Percentiles rank a stretch among this genome's conserved stretches.
Evolutionary conservation across 2,113 vertebrate genomes (phyloP).

Genomic region (Boulengeromyrus knoepffleri): DNA sequence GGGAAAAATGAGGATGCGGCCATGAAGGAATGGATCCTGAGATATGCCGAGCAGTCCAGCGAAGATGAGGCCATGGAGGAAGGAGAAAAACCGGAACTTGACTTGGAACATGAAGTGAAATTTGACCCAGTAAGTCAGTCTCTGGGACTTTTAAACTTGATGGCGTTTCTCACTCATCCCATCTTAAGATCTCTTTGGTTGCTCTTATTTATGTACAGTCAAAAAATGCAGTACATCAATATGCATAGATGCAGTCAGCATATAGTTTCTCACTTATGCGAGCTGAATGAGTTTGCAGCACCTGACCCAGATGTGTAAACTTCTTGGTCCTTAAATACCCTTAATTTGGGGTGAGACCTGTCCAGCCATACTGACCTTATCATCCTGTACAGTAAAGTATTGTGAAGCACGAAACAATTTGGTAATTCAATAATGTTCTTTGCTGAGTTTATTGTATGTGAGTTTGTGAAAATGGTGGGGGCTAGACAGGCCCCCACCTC

Average conservation of each 20-base stretch:
- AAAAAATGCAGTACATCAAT: too few relatives aligned
- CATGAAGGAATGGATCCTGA: slow-evolving; percentile 92
- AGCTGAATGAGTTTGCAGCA: neutral
- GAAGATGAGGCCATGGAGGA: slow-evolving; percentile 63
- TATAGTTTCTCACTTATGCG: neutral
- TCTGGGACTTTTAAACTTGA: neutral
- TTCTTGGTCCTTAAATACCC: neutral
- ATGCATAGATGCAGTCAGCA: neutral
- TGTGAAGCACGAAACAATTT: neutral
- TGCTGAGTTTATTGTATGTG: neutral
- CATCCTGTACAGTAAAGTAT: neutral
- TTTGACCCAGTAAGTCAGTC: slow-evolving; percentile 84
- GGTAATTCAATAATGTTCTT: neutral
- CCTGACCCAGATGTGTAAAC: neutral
- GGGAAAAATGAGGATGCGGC: slow-evolving; percentile 60
- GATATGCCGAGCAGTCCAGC: slow-evolving; percentile 76
- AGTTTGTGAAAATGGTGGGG: too few relatives aligned
- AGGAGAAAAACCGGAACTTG: slow-evolving; percentile 34
- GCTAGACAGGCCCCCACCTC: too few relatives aligned
- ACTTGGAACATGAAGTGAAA: slow-evolving; percentile 65
- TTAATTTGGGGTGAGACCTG: neutral
- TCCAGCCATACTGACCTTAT: neutral
- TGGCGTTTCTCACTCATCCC: neutral
- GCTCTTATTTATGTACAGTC: neutral
- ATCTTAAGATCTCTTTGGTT: neutral